Base-by-base conservation (phyloP, 1,140 invertebrate species). In the Drosophila orena region DNA sequence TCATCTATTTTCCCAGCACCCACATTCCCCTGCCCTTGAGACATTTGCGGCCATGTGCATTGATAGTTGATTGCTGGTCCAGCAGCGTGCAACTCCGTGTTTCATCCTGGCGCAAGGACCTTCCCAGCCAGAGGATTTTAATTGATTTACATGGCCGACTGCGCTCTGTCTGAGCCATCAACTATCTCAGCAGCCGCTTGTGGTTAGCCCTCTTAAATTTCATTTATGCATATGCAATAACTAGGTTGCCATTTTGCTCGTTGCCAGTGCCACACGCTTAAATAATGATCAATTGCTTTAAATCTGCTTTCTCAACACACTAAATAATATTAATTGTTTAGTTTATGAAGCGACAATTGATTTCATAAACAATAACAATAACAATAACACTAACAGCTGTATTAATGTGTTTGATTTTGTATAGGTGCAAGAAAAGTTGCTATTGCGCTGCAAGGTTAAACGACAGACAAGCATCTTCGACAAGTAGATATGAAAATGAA, bases 81-180 rank as follows among this genome's bases (percentile, higher is more conserved):
- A 52, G 24, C 46, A 30, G 46, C 46, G 46, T n/a, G 24, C 44
- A 24, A 47, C 46, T 47, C 14, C 58, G 42, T 44, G 10, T 15
- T n/a, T 24, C 8, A 35, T 65, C 35, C 20, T 43, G 35, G 27
- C n/a, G n/a, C 47, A 34, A 50, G 47, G 47, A 50, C 72, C 70
- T 66, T 77, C 62, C 81, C 68, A 77, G 84, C 70, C 77, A 50
- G 42, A 71, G 61, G 73, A 91, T 91, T 91, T 91, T 91, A 91
- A 91, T 91, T 91, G 90, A 91, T 91, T 91, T 91, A 72, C 81
- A 81, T 91, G 90, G 84, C 57, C 77, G 76, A 91, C 73, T 91
- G 89, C 81, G 73, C 74, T 83, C 65, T 90, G 70, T 90, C 78
- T 79, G 70, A 73, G 79, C 70, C 76, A 85, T 79, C 79, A 88